Evolutionary conservation across 2,797 vertebrate species (phyloP).

Genomic region (Myripristis murdjan): DNA sequence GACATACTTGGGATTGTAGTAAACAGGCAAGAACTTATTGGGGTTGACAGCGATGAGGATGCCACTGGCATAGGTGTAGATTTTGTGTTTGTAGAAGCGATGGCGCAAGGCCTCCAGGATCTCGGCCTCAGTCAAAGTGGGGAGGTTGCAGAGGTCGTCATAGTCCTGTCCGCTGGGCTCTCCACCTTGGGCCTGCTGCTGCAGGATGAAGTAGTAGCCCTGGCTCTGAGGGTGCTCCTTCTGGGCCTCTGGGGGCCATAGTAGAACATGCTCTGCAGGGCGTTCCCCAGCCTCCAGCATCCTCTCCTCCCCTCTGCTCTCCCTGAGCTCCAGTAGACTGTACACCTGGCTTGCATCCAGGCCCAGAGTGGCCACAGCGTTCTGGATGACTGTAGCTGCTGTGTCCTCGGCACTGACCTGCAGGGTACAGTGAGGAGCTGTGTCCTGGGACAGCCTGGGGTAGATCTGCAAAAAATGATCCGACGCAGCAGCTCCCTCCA

Average conservation of each 20-base stretch:
- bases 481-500: slow-evolving; percentile 77
- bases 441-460: slow-evolving; percentile 81
- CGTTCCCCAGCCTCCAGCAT: slow-evolving; percentile 85
- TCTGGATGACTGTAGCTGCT: slow-evolving; percentile 83
- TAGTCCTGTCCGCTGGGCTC: slow-evolving; percentile 82
- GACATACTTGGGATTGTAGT: slow-evolving; percentile 97
- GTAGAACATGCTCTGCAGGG: slow-evolving; percentile 88
- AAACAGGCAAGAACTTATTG: slow-evolving; percentile 94
- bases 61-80: slow-evolving; percentile 94
- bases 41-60: slow-evolving; percentile 96
- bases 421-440: slow-evolving; percentile 84
- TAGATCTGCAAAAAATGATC: slow-evolving; percentile 89
- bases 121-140: slow-evolving; percentile 85
- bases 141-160: slow-evolving; percentile 92
- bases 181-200: slow-evolving; percentile 78
- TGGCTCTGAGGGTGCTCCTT: slow-evolving; percentile 86
- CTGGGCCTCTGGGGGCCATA: slow-evolving; percentile 90
- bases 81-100: slow-evolving; percentile 91
- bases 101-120: slow-evolving; percentile 87
- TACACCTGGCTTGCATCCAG: slow-evolving; percentile 85
- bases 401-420: slow-evolving; percentile 86
- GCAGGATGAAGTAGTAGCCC: slow-evolving; percentile 92
- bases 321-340: slow-evolving; percentile 91
- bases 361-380: slow-evolving; percentile 81
- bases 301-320: slow-evolving; percentile 85